Evolutionary conservation across 2,888 invertebrate species (phyloP).

Genomic region (Corbicula japonica): DNA sequence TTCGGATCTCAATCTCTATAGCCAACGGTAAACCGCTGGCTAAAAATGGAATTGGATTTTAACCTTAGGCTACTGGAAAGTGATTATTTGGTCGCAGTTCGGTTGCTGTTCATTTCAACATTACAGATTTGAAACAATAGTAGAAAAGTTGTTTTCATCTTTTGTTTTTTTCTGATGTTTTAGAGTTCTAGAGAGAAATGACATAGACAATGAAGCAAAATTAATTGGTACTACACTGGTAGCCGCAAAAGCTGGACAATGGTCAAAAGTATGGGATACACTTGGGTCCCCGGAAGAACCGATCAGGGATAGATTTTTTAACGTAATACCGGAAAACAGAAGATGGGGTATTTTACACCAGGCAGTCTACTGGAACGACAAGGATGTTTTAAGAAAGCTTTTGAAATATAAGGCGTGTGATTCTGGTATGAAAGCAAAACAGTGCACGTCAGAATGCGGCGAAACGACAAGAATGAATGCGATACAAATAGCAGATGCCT

Average conservation of each 20-base stretch:
- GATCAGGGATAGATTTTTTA: conserved; percentile 51
- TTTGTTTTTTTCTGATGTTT: too few relatives aligned
- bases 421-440: conserved; percentile 45
- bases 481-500: conserved; percentile 52
- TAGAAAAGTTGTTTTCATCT: too few relatives aligned
- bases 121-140: too few relatives aligned
- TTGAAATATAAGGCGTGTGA: conserved; percentile 48
- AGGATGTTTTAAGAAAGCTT: conserved; percentile 36
- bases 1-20: too few relatives aligned
- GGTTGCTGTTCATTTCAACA: too few relatives aligned
- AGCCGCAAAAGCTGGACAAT: conserved; percentile 49
- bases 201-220: conserved; percentile 12
- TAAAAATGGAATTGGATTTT: too few relatives aligned
- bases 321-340: conserved; percentile 57
- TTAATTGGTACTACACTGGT: conserved; percentile 35
- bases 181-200: too few relatives aligned
- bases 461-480: conserved; percentile 37
- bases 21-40: too few relatives aligned
- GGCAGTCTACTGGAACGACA: conserved; percentile 54
- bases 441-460: conserved; percentile 48
- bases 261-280: conserved; percentile 51
- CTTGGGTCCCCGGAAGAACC: conserved; percentile 51
- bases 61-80: too few relatives aligned
- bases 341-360: conserved; percentile 64
- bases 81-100: too few relatives aligned